These are phyloP conservation scores for Gastrophryne carolinensis DNA, from an alignment of 2,797 vertebrate species.

Conservation along the genomic window DNA sequence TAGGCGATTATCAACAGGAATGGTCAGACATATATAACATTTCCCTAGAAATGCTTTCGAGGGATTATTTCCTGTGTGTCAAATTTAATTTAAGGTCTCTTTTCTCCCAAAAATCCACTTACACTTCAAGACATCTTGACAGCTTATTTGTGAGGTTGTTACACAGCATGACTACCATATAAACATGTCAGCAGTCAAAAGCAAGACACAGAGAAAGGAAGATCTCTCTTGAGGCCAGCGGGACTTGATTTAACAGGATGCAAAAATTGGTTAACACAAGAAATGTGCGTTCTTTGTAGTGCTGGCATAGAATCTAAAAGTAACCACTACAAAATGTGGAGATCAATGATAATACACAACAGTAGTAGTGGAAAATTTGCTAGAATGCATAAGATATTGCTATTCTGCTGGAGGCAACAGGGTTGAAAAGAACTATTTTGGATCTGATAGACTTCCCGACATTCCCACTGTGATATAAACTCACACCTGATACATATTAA, in stretches of 20 bases:
- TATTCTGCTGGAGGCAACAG: not conserved
- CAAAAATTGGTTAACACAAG: slow-evolving; percentile 36
- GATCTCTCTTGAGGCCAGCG: slow-evolving; percentile 7
- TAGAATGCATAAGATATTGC: not conserved
- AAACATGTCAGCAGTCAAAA: slow-evolving; percentile 40
- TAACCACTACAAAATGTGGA: slow-evolving; percentile 6
- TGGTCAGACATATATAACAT: too few species aligned
- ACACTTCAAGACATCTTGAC: slow-evolving; percentile 16
- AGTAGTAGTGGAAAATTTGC: not conserved
- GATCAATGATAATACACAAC: not conserved
- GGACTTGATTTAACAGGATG: slow-evolving; percentile 35
- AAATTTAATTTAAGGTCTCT: not conserved
- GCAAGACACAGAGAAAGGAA: slow-evolving; percentile 19
- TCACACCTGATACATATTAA: too few species aligned
- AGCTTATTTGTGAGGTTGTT: slow-evolving; percentile 26
- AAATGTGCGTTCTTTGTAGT: slow-evolving; percentile 31
- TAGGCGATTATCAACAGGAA: too few species aligned
- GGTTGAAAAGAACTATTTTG: not conserved
- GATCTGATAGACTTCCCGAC: not conserved
- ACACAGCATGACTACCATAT: slow-evolving; percentile 34
- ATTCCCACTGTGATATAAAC: too few species aligned
- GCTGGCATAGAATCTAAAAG: slow-evolving; percentile 34
- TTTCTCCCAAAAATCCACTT: slow-evolving; percentile 4
- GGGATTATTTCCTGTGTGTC: not conserved
- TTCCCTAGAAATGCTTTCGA: not conserved